A percentile compares a stretch with the other conserved stretches of the same genome.
Conservation (phyloP, 2,113 vertebrate species). For the Carassius carassius region DNA sequence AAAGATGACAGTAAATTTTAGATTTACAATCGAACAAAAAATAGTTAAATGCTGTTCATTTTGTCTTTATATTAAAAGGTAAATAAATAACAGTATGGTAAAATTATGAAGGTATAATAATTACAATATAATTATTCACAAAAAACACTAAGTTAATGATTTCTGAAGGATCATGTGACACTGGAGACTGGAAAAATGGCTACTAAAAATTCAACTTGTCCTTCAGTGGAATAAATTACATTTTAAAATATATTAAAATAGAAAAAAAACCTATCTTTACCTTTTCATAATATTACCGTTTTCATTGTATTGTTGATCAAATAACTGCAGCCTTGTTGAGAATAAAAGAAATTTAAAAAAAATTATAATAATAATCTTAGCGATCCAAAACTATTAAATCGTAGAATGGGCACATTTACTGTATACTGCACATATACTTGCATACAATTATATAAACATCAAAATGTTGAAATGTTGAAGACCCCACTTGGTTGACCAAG, state of each 20-base stretch:
- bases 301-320: background rate
- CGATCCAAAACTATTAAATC: background rate
- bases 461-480: background rate
- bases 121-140: no score
- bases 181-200: background rate
- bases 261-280: background rate
- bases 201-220: background rate
- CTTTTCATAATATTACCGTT: background rate
- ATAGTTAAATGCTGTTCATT: background rate
- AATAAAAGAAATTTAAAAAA: background rate
- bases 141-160: no score
- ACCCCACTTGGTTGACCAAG: background rate
- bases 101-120: no score
- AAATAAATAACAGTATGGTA: background rate
- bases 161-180: background rate
- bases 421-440: background rate
- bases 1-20: background rate
- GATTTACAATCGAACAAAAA: background rate
- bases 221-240: background rate
- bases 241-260: background rate
- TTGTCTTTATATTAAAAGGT: background rate
- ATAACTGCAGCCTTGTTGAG: no score
- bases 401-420: background rate
- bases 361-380: background rate
- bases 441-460: background rate